These are phyloP conservation scores for Chrysogorgia sp. DNA, from an alignment of 92 coral and sea anemone genomes.

Conservation along the genomic window DNA sequence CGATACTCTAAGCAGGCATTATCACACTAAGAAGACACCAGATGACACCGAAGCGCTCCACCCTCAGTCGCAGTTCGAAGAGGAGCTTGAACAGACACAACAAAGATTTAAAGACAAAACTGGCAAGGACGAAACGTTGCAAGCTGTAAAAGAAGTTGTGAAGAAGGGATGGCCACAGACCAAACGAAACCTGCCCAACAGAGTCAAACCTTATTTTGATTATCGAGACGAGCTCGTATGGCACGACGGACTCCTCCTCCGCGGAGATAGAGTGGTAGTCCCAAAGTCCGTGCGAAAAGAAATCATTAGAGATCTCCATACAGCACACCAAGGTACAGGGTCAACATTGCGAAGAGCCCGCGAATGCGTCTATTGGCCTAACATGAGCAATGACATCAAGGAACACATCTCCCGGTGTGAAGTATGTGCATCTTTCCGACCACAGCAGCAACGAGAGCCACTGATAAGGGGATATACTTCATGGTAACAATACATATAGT, in stretches of 20 bases:
- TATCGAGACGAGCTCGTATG: constrained; percentile 10
- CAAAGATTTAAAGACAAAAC: too few relatives aligned
- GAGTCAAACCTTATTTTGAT: too few relatives aligned
- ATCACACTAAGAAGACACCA: too few relatives aligned
- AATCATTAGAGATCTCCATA: constrained; percentile 8
- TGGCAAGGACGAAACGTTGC: too few relatives aligned
- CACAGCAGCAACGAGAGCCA: constrained; percentile 7
- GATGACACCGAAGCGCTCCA: too few relatives aligned
- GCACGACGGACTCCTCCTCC: constrained; percentile 13
- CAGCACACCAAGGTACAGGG: constrained; percentile 12
- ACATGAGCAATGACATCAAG: constrained; percentile 22
- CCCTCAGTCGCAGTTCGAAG: too few relatives aligned
- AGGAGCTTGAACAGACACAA: too few relatives aligned
- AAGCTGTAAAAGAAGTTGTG: too few relatives aligned
- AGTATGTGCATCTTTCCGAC: constrained; percentile 3
- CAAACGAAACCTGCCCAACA: too few relatives aligned
- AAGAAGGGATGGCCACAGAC: too few relatives aligned
- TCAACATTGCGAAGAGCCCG: not conserved
- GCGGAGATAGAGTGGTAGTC: constrained; percentile 24
- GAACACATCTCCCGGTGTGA: constrained; percentile 14
- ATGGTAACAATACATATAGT: too few relatives aligned
- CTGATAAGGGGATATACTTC: too few relatives aligned
- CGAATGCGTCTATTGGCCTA: constrained; percentile 20
- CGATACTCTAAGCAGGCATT: constrained; percentile 38
- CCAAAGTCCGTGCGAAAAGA: constrained; percentile 11